Percentiles rank a stretch among this genome's conserved stretches.
These are phyloP conservation scores for Brachynemurus nebulosus DNA, from an alignment of 2,888 invertebrate genomes.

Conservation along the genomic window DNA sequence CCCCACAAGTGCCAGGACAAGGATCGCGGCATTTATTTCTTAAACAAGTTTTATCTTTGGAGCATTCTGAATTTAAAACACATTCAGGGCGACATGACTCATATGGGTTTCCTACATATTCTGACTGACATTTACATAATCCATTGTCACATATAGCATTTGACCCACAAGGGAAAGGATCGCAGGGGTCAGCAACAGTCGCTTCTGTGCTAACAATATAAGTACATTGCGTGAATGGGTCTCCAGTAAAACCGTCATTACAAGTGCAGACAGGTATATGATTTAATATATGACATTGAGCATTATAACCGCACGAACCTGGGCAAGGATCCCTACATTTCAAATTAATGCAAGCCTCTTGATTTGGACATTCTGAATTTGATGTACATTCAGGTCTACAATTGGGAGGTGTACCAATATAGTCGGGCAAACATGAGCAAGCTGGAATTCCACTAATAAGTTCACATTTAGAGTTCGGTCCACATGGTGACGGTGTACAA, in stretches of 20 bases:
- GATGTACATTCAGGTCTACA: conserved; percentile 70
- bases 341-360: conserved; percentile 61
- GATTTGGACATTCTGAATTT: conserved; percentile 65
- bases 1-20: conserved; percentile 55
- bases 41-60: conserved; percentile 47
- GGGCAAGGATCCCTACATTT: conserved; percentile 73
- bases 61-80: conserved; percentile 50
- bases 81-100: conserved; percentile 57
- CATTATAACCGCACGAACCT: conserved; percentile 68
- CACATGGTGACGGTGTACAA: conserved; percentile 72
- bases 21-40: conserved; percentile 55
- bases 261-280: conserved; percentile 73
- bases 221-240: conserved; percentile 63
- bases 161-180: conserved; percentile 63
- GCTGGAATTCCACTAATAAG: conserved; percentile 56
- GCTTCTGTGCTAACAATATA: conserved; percentile 33
- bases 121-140: conserved; percentile 43
- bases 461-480: conserved; percentile 69
- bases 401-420: conserved; percentile 62
- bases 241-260: conserved; percentile 59
- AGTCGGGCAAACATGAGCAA: conserved; percentile 67
- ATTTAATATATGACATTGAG: conserved; percentile 62
- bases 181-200: conserved; percentile 40
- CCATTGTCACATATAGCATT: conserved; percentile 54
- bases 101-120: conserved; percentile 53